Percentiles rank a stretch among this genome's conserved stretches.
Evolutionary conservation across 2,888 invertebrate species (phyloP).

Genomic region (Rhaphigaster nebulosa): DNA sequence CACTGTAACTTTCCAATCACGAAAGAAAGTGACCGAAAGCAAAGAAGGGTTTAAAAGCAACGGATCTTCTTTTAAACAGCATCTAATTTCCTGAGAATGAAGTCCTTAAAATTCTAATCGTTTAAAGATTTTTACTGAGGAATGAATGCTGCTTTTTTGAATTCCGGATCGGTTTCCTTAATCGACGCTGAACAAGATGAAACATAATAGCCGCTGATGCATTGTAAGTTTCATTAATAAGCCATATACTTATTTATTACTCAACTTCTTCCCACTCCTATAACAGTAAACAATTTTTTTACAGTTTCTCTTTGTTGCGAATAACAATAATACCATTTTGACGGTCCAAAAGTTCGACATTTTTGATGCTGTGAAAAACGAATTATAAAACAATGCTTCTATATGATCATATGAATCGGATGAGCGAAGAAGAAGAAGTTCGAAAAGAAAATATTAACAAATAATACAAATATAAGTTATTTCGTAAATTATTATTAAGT

Average conservation of each 20-base stretch:
- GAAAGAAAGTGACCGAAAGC: constrained; percentile 23
- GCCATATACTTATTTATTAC: background rate
- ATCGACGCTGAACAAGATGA: background rate
- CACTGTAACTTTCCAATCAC: constrained; percentile 43
- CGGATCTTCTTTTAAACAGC: background rate
- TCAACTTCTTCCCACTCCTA: too few species aligned
- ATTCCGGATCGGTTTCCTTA: background rate
- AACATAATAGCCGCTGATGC: background rate
- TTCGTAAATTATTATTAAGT: too few species aligned
- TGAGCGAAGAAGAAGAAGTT: too few species aligned
- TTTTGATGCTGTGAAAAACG: too few species aligned
- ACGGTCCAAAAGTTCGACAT: too few species aligned
- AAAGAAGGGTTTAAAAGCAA: constrained; percentile 13
- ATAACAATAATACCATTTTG: background rate
- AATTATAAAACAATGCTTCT: too few species aligned
- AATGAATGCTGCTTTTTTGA: background rate
- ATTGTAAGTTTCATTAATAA: background rate
- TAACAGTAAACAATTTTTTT: too few species aligned
- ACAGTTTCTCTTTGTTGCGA: background rate
- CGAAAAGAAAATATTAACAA: too few species aligned
- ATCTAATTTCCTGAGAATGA: background rate
- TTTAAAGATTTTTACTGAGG: background rate
- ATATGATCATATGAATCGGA: too few species aligned
- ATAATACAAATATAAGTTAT: too few species aligned
- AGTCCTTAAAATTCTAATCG: background rate